phyloP scores from a whole-genome alignment of 2,888 invertebrate genomes.

The Zhuqinia jingwanae region DNA sequence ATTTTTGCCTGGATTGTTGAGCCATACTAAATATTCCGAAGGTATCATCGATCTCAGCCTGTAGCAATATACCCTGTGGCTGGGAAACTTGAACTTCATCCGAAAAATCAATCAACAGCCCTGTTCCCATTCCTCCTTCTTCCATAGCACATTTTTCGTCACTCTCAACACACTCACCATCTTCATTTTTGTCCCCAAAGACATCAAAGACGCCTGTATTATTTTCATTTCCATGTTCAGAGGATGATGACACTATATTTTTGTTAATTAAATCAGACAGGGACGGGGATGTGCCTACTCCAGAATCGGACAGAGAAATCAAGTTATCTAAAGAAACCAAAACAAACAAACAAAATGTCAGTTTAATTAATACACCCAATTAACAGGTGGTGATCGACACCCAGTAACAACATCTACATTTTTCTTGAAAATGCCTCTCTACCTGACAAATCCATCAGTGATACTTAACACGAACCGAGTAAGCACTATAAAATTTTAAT shows the following conservation, averaged over 20 bases:
- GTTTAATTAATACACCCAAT: not conserved
- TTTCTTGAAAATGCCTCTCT: too few relatives aligned
- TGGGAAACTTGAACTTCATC: slow-evolving; percentile 69
- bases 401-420: too few relatives aligned
- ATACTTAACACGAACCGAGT: too few relatives aligned
- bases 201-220: not conserved
- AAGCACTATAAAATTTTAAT: too few relatives aligned
- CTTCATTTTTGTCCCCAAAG: not conserved
- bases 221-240: too few relatives aligned
- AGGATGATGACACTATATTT: not conserved
- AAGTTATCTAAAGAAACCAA: slow-evolving; percentile 21
- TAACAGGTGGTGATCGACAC: not conserved
- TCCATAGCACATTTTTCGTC: not conserved
- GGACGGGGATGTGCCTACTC: not conserved
- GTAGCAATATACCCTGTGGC: slow-evolving; percentile 57
- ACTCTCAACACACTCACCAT: not conserved
- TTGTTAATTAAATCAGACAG: not conserved
- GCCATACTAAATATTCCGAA: slow-evolving; percentile 72
- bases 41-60: slow-evolving; percentile 76
- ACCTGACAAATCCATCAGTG: too few relatives aligned
- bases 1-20: slow-evolving; percentile 34
- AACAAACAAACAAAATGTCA: not conserved
- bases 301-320: slow-evolving; percentile 55
- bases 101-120: slow-evolving; percentile 71
- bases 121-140: slow-evolving; percentile 26